Conservation (phyloP, 2,113 vertebrate species). For the Oreochromis aureus region DNA sequence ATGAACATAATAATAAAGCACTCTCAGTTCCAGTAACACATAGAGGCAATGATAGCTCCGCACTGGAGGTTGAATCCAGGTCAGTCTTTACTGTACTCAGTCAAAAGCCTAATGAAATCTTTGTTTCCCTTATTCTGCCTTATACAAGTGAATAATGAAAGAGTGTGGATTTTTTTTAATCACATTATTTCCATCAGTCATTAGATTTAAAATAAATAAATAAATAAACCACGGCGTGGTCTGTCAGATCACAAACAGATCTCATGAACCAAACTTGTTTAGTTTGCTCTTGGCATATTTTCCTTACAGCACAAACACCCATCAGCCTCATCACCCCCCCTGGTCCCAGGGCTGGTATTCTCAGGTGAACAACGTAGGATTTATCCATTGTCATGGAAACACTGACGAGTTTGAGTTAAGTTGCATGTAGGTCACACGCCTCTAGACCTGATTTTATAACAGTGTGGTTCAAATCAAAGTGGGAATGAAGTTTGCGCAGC, state of each 20-base stretch:
- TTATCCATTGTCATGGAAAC: conserved; percentile 42
- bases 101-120: neutral
- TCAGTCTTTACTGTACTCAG: neutral
- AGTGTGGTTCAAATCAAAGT: neutral
- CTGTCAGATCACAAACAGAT: neutral
- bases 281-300: neutral
- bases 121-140: neutral
- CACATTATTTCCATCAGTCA: neutral
- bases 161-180: neutral
- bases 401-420: conserved; percentile 9
- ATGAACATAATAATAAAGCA: conserved; percentile 4
- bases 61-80: neutral
- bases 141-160: neutral
- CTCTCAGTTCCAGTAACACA: neutral
- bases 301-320: neutral
- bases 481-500: neutral
- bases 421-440: conserved; percentile 28
- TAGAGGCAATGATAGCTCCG: neutral
- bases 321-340: neutral
- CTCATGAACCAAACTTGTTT: neutral
- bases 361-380: conserved; percentile 5
- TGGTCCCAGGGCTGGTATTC: neutral
- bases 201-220: neutral
- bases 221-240: neutral
- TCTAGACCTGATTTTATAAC: conserved; percentile 23